Evolutionary conservation across 2,888 invertebrate genomes (phyloP), one percentile per base, ranked within the genome.

Genomic region (Xanthostigma xanthostigma): DNA sequence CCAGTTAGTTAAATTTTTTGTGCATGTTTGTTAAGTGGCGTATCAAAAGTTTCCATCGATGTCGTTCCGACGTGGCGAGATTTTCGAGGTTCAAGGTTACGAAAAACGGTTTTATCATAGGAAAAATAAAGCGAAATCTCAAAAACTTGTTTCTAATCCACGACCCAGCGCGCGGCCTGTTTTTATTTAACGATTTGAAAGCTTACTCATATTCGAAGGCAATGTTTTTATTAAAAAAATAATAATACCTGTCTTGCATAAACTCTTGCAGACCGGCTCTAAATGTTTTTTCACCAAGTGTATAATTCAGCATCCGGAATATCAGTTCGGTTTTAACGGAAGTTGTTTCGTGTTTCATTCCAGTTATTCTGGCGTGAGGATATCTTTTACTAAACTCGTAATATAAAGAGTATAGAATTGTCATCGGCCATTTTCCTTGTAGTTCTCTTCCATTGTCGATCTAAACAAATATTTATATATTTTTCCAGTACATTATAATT

Each of bases 301-400:
- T 88, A 56, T 83, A 84, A 61, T 89, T 84, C 60, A 95, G 77
- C 93, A 94, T 95, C 34, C 93, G 73, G 63, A 95, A 86, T 9
- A 93, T 71, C 36, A 87, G 65, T 60, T 85, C 85, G 2, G 81
- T 84, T 68, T 86, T 85, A 3, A 80, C 79, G 36, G 81, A 80
- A 1, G 78, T 75, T 0, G 83, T 83, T 62, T 86, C 85, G 56
- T 80, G 78, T 59, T 79, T 79, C 67, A 81, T 80, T 37, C 82
- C 84, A 1, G 82, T 83, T 53, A 81, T 83, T 50, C 84, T 75
- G 0, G 84, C 84, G 65, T 85, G 83, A 0, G 86, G 85, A 61
- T 81, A 81, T 1, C 83, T 70, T 59, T 85, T 85, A 58, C 84
- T 84, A 60, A 83, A 84, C 66, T 86, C 86, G 58, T 86, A 86